These are phyloP conservation scores for Enteromius anoplus DNA, from an alignment of 2,797 vertebrate genomes.

Conservation along the genomic window DNA sequence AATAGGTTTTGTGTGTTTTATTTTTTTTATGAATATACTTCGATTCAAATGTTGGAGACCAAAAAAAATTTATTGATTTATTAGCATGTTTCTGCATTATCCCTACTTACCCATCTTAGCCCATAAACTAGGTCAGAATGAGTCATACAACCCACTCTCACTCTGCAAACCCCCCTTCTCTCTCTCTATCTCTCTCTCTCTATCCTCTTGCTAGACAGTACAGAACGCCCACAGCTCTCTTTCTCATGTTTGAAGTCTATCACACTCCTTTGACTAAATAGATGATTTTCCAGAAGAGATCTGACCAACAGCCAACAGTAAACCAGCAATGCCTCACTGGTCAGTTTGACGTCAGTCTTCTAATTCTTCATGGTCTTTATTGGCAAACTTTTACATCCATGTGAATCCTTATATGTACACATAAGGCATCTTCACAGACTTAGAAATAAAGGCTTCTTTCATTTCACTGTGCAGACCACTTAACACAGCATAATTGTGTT, in stretches of 20 bases:
- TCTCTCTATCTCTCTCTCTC: slow-evolving; percentile 1
- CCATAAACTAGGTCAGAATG: slow-evolving; percentile 62
- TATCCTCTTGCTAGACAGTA: slow-evolving; percentile 49
- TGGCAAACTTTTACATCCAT: slow-evolving; percentile 12
- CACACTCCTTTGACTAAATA: slow-evolving; percentile 43
- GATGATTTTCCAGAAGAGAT: slow-evolving; percentile 27
- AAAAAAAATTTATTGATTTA: slow-evolving; percentile 7
- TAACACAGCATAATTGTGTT: slow-evolving; percentile 18
- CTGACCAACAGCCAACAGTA: slow-evolving; percentile 38
- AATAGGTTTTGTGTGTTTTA: background rate
- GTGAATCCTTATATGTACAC: slow-evolving; percentile 21
- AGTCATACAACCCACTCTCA: slow-evolving; percentile 56
- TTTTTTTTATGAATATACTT: background rate
- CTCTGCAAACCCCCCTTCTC: slow-evolving; percentile 25
- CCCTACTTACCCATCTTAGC: slow-evolving; percentile 49
- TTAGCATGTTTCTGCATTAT: slow-evolving; percentile 48
- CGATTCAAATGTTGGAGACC: background rate
- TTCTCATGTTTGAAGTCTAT: slow-evolving; percentile 45
- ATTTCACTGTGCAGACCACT: slow-evolving; percentile 10
- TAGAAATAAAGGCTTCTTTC: slow-evolving; percentile 21
- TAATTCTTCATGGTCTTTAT: slow-evolving; percentile 26
- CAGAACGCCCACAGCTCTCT: slow-evolving; percentile 47
- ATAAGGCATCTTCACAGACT: slow-evolving; percentile 10
- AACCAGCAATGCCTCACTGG: slow-evolving; percentile 15
- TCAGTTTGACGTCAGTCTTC: background rate